Evolutionary conservation across 2,113 vertebrate species (phyloP), one percentile per base, ranked within the genome.

Genomic region (Camelus dromedarius): DNA sequence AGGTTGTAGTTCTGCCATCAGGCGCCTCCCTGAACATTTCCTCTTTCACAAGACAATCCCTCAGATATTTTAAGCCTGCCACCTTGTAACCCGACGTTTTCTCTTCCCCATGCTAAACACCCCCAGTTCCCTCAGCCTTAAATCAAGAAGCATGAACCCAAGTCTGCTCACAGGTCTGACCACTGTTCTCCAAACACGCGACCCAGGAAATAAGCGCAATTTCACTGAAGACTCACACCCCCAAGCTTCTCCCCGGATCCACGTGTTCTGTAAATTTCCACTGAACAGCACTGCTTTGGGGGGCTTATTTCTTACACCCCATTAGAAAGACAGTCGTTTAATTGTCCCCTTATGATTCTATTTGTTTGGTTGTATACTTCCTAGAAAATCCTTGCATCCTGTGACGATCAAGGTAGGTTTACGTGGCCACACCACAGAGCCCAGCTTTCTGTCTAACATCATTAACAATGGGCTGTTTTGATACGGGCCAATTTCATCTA

Each of bases 11-110:
- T 91, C 89, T 93, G 77, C 60, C 84, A 67, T 60, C 18, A 14
- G 70, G 75, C 46, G 24, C 79, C 30, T 96, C 69, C 67, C 73
- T 15, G 18, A 95, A 79, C 30, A 93, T 82, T 97, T 97, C 96
- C 97, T 97, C 96, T 96, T 98, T 97, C 96, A 95, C 8, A 95
- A 93, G 38, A 89, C 77, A 94, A 58, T 54, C 88, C 94, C 69
- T 91, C 69, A 19, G 67, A 93, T 97, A 96, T 97, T 96, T 97
- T 95, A 94, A 97, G 96, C 95, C 66, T 20, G 4, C 50, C 83
- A 67, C 60, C 58, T 77, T 91, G 6, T 67, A 95, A 97, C 90
- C 30, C 64, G 93, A 86, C 95, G 67, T 92, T 96, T 97, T 97
- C 97, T 98, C 96, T 97, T 97, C 95, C 96, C 22, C 75, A 58